phyloP scores from a whole-genome alignment of 2,888 invertebrate species.

The Lepidochrysops patricia region DNA sequence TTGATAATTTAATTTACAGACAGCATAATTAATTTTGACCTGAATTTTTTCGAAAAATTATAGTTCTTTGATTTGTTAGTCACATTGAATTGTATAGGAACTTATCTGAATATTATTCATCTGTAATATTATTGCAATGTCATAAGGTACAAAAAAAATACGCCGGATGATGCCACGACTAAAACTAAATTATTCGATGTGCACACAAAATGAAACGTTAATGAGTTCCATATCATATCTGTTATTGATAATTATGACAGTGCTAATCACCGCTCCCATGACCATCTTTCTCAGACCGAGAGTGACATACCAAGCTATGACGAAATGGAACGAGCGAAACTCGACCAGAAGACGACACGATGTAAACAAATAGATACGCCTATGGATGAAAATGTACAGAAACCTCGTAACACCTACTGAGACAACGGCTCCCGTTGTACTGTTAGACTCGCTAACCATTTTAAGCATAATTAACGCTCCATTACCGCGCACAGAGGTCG shows the following conservation, averaged over 20 bases:
- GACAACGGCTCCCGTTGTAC: neutral
- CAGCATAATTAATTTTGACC: neutral
- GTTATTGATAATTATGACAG: slow-evolving; percentile 16
- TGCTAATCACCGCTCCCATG: slow-evolving; percentile 34
- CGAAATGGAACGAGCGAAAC: slow-evolving; percentile 43
- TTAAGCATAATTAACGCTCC: slow-evolving; percentile 16
- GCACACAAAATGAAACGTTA: no score
- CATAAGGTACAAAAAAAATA: neutral
- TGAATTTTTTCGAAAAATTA: neutral
- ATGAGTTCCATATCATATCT: neutral
- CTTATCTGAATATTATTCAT: neutral
- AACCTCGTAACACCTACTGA: neutral
- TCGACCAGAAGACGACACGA: slow-evolving; percentile 37
- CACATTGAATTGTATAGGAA: neutral
- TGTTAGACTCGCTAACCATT: slow-evolving; percentile 14
- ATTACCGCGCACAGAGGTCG: slow-evolving; percentile 31
- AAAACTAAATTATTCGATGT: neutral
- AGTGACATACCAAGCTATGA: slow-evolving; percentile 44
- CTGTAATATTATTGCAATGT: no score
- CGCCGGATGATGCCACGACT: neutral
- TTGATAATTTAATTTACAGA: slow-evolving; percentile 7
- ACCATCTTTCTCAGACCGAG: slow-evolving; percentile 47
- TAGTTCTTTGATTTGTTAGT: neutral
- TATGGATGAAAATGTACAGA: slow-evolving; percentile 17
- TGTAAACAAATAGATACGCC: slow-evolving; percentile 36